Conservation (phyloP, 92 coral and sea anemone species). For the Muricea muricata region DNA sequence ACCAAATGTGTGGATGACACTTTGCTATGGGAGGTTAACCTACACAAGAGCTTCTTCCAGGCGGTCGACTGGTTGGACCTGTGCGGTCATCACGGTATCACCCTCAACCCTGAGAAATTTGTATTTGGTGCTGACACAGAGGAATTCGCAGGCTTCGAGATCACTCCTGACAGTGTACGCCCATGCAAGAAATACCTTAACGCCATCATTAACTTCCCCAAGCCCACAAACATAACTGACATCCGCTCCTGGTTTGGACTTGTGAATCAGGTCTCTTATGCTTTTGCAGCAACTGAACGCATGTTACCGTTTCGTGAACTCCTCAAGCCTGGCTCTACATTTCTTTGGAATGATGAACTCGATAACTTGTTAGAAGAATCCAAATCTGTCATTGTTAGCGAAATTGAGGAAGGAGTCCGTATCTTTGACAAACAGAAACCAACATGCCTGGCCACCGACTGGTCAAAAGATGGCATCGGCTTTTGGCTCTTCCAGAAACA, state of each 20-base stretch:
- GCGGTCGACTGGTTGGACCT: too few species aligned
- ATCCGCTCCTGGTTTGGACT: slow-evolving; percentile 71
- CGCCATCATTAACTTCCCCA: slow-evolving; percentile 73
- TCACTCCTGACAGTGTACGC: too few species aligned
- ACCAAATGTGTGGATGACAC: too few species aligned
- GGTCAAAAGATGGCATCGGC: slow-evolving; percentile 7
- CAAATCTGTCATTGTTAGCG: slow-evolving; percentile 30
- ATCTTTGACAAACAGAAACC: slow-evolving; percentile 40
- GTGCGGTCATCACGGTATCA: too few species aligned
- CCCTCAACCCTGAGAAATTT: too few species aligned
- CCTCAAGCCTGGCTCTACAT: slow-evolving; percentile 19
- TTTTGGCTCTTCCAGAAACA: slow-evolving; percentile 34
- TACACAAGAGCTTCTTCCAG: too few species aligned
- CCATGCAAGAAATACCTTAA: too few species aligned
- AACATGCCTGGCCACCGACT: too few species aligned
- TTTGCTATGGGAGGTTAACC: too few species aligned
- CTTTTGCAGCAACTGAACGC: slow-evolving; percentile 59
- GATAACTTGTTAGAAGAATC: slow-evolving; percentile 30
- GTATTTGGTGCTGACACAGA: too few species aligned
- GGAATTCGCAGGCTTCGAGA: too few species aligned
- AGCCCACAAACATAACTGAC: slow-evolving; percentile 62
- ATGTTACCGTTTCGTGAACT: slow-evolving; percentile 39
- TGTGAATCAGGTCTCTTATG: slow-evolving; percentile 65
- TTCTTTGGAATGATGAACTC: slow-evolving; percentile 9
- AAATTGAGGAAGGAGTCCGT: slow-evolving; percentile 26